Percentiles rank a stretch among this genome's conserved stretches.
These are phyloP conservation scores for Rhipidura dahli DNA, from an alignment of 2,113 vertebrate species.

Conservation along the genomic window DNA sequence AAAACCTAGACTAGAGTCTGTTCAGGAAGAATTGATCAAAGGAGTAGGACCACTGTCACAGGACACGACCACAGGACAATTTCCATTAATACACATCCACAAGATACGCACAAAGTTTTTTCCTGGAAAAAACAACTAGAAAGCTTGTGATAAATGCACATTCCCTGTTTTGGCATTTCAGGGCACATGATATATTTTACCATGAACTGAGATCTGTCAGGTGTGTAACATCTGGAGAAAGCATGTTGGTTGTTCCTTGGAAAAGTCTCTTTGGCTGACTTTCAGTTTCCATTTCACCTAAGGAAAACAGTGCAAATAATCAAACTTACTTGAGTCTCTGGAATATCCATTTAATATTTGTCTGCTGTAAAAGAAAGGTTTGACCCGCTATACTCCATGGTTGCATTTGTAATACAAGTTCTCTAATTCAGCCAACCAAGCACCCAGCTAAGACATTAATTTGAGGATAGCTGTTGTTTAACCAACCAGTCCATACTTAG, in stretches of 20 bases:
- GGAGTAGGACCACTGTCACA: not conserved
- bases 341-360: not conserved
- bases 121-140: not conserved
- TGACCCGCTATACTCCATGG: not conserved
- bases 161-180: not conserved
- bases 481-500: not conserved
- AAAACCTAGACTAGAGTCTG: not conserved
- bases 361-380: not conserved
- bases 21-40: not conserved
- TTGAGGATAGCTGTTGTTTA: not conserved
- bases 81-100: not conserved
- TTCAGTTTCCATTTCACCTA: conserved; percentile 95
- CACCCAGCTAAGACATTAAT: not conserved
- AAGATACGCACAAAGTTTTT: not conserved
- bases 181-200: conserved; percentile 70
- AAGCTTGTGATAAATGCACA: not conserved
- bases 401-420: not conserved
- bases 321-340: not conserved
- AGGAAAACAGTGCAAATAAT: conserved; percentile 42
- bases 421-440: not conserved
- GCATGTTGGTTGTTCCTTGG: conserved; percentile 93
- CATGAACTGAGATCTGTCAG: conserved; percentile 88
- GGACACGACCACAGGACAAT: not conserved
- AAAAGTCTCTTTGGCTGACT: conserved; percentile 97
- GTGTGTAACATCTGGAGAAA: conserved; percentile 84